phyloP scores from a whole-genome alignment of 2,797 vertebrate species.

The Macropus fuliginosus region DNA sequence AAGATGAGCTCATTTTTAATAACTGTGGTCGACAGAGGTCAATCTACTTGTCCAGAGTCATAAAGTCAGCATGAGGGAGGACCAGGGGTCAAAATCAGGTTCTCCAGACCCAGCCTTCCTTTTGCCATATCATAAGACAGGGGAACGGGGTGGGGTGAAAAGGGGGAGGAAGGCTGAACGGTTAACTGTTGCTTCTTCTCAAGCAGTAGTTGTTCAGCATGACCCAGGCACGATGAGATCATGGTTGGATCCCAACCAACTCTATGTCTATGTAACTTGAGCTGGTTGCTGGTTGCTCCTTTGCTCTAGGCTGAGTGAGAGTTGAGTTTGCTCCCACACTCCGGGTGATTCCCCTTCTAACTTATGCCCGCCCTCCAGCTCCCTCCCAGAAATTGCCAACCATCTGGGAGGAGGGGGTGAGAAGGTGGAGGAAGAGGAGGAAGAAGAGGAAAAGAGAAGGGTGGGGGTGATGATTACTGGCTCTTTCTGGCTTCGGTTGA shows the following conservation, averaged over 20 bases:
- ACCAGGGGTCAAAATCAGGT: neutral
- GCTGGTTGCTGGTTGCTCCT: neutral
- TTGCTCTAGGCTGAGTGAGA: neutral
- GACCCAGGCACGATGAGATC: constrained; percentile 53
- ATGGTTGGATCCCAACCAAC: constrained; percentile 52
- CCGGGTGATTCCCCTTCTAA: neutral
- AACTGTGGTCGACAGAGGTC: neutral
- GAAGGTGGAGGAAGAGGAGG: neutral
- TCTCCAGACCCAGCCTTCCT: neutral
- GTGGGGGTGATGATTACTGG: neutral
- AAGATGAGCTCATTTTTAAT: neutral
- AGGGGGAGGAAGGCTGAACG: neutral
- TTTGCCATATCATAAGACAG: neutral
- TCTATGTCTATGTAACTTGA: constrained; percentile 39
- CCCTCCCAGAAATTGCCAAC: neutral
- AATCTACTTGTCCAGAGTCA: neutral
- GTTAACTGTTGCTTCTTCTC: neutral
- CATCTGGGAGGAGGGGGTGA: neutral
- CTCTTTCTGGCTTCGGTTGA: neutral
- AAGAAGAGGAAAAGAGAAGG: neutral
- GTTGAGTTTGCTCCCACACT: neutral
- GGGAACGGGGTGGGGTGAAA: too few relatives aligned
- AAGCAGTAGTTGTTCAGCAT: constrained; percentile 3
- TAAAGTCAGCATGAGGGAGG: neutral
- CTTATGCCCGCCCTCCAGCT: neutral